Conservation (phyloP, 2,888 invertebrate genomes). For the Standfussiana lucernea region DNA sequence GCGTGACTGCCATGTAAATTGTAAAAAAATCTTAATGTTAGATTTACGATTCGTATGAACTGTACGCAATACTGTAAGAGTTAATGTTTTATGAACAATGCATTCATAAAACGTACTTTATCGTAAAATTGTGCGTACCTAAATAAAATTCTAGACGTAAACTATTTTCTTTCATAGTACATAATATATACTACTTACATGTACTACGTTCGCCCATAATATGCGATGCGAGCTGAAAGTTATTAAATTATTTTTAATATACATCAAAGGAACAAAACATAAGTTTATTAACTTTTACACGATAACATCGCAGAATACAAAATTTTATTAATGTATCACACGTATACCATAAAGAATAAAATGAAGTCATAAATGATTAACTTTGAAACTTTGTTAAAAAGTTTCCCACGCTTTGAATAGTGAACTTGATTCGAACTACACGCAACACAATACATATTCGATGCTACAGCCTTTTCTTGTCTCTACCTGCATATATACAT, state of each 20-base stretch:
- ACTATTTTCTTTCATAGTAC: conserved; percentile 27
- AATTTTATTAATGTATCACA: conserved; percentile 32
- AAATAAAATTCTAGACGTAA: conserved; percentile 26
- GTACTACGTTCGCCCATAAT: conserved; percentile 6
- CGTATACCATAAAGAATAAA: conserved; percentile 14
- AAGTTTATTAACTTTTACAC: conserved; percentile 43
- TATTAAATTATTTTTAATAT: conserved; percentile 40
- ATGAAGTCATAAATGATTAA: conserved; percentile 19
- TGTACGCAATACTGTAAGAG: conserved; percentile 38
- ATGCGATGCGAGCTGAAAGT: conserved; percentile 26
- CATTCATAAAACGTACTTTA: conserved; percentile 33
- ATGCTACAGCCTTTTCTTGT: not conserved
- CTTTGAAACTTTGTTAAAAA: conserved; percentile 14
- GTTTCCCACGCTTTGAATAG: conserved; percentile 12
- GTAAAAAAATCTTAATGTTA: conserved; percentile 35
- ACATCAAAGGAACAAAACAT: conserved; percentile 20
- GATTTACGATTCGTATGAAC: conserved; percentile 45
- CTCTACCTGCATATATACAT: not conserved
- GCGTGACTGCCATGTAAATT: conserved; percentile 53
- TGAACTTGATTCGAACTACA: not conserved
- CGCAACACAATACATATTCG: not conserved
- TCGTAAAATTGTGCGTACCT: conserved; percentile 34
- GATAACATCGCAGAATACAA: conserved; percentile 39
- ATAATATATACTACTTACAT: not conserved
- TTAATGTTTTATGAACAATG: conserved; percentile 36